Evolutionary conservation across 2,797 vertebrate species (phyloP).

Genomic region (Labroides dimidiatus): DNA sequence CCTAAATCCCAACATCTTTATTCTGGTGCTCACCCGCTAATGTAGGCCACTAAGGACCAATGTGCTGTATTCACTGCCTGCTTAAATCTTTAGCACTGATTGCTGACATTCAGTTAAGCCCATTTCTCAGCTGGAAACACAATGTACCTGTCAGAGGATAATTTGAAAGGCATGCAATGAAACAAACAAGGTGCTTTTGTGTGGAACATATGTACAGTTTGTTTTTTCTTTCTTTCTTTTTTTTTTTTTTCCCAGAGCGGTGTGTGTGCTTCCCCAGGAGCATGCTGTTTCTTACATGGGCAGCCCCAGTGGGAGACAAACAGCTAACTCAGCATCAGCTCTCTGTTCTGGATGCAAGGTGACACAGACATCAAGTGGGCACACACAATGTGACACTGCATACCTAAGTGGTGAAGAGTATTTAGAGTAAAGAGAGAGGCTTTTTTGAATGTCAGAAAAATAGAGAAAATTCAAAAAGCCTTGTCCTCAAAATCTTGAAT

Average conservation of each 20-base stretch:
- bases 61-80: constrained; percentile 23
- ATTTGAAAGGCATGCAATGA: constrained; percentile 48
- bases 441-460: not conserved
- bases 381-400: constrained; percentile 45
- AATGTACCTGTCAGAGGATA: constrained; percentile 36
- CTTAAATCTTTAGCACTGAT: constrained; percentile 49
- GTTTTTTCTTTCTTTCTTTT: constrained; percentile 2
- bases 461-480: no score
- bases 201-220: constrained; percentile 11
- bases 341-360: constrained; percentile 39
- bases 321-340: constrained; percentile 50
- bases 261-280: not conserved
- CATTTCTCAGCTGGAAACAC: constrained; percentile 38
- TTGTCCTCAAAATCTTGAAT: no score
- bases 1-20: constrained; percentile 69
- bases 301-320: constrained; percentile 43
- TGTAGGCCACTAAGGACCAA: constrained; percentile 40
- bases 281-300: constrained; percentile 32
- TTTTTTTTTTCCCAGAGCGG: not conserved
- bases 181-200: constrained; percentile 29
- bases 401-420: constrained; percentile 9
- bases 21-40: constrained; percentile 59
- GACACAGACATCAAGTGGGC: constrained; percentile 43
- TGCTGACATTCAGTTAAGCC: constrained; percentile 45
- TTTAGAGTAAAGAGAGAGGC: constrained; percentile 2